Conservation (phyloP, 2,888 invertebrate species). For the Cheilosia variabilis region DNA sequence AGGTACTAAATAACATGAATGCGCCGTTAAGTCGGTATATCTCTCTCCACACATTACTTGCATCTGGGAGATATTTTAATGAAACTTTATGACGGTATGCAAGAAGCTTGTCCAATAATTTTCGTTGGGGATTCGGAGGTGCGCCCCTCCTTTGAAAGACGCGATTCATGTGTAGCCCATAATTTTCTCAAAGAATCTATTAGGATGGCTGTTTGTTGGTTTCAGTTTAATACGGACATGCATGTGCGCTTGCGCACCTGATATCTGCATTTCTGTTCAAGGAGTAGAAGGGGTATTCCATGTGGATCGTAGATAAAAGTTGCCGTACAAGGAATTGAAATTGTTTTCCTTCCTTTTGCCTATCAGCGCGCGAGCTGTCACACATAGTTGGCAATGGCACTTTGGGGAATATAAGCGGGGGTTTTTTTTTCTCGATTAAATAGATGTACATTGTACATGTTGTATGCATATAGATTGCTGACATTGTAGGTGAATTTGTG, state of each 20-base stretch:
- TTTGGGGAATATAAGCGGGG: slow-evolving; percentile 28
- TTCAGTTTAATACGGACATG: slow-evolving; percentile 20
- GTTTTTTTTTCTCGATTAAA: slow-evolving; percentile 2
- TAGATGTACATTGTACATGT: no score
- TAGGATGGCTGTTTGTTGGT: slow-evolving; percentile 32
- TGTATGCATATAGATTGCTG: slow-evolving; percentile 6
- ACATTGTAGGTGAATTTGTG: slow-evolving; percentile 27
- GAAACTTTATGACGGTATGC: slow-evolving; percentile 75
- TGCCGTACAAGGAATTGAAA: slow-evolving; percentile 57
- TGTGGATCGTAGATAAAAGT: slow-evolving; percentile 68
- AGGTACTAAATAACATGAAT: slow-evolving; percentile 41
- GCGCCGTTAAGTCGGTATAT: slow-evolving; percentile 63
- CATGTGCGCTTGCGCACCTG: slow-evolving; percentile 52
- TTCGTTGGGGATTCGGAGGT: slow-evolving; percentile 39
- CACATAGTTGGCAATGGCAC: slow-evolving; percentile 30
- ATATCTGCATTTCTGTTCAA: slow-evolving; percentile 32
- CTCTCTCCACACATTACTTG: slow-evolving; percentile 55
- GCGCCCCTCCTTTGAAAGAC: slow-evolving; percentile 46
- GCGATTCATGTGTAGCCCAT: slow-evolving; percentile 66
- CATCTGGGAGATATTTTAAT: slow-evolving; percentile 73
- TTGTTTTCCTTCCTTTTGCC: slow-evolving; percentile 4
- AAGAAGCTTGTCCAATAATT: slow-evolving; percentile 74
- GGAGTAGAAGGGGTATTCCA: slow-evolving; percentile 36
- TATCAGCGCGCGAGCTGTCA: slow-evolving; percentile 22
- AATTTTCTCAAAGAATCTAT: slow-evolving; percentile 72